Evolutionary conservation across 2,797 vertebrate genomes (phyloP).

Genomic region (Rhinoraja longicauda): DNA sequence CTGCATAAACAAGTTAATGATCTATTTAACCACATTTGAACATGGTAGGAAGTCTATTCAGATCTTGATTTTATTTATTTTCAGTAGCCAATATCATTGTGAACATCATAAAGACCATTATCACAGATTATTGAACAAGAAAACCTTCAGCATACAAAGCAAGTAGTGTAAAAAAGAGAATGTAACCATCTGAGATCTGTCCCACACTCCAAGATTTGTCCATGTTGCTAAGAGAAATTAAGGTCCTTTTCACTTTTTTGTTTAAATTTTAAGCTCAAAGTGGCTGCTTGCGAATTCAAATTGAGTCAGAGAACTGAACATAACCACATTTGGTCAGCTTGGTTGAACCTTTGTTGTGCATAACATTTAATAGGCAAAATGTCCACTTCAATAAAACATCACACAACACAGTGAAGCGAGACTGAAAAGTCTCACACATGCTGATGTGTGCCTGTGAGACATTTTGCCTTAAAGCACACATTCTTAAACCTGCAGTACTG

Average conservation of each 20-base stretch:
- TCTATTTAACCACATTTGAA: not conserved
- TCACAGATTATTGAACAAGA: not conserved
- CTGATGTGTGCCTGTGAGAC: not conserved
- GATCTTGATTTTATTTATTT: not conserved
- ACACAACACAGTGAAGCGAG: not conserved
- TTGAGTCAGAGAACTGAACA: constrained; percentile 28
- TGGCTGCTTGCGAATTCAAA: not conserved
- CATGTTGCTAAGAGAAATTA: not conserved
- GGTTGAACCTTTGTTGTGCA: constrained; percentile 14
- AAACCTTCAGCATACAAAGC: constrained; percentile 2
- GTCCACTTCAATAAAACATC: constrained; percentile 18
- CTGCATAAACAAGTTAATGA: constrained; percentile 24
- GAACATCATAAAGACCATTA: not conserved
- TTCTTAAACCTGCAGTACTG: not conserved
- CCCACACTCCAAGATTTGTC: not conserved
- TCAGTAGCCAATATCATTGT: not conserved
- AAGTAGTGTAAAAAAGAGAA: not conserved
- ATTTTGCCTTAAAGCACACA: not conserved
- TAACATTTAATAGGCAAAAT: not conserved
- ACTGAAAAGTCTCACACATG: constrained; percentile 2
- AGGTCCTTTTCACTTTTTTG: constrained; percentile 8
- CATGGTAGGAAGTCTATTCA: constrained; percentile 19
- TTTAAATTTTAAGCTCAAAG: not conserved
- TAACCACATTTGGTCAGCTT: constrained; percentile 22
- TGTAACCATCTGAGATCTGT: not conserved